These are phyloP conservation scores for Antitype chi DNA, from an alignment of 2,888 invertebrate species.

Conservation along the genomic window DNA sequence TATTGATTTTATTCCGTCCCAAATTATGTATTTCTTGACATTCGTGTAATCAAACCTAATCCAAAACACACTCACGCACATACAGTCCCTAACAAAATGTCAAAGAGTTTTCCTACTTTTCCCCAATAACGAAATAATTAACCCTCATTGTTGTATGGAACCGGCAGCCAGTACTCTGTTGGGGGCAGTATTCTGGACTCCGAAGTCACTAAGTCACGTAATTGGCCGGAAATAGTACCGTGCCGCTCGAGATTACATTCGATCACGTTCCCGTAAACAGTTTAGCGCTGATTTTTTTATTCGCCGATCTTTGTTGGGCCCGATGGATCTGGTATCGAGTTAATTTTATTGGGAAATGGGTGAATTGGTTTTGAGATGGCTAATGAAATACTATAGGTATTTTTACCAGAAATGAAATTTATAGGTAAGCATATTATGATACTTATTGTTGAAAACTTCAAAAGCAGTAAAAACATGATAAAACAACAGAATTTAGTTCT, in stretches of 20 bases:
- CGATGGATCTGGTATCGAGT: conserved; percentile 63
- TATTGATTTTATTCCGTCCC: neutral
- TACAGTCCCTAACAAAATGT: conserved; percentile 32
- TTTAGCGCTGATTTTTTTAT: conserved; percentile 82
- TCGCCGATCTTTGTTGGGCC: conserved; percentile 71
- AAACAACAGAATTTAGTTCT: conserved; percentile 35
- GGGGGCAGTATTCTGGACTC: conserved; percentile 72
- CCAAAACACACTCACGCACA: neutral
- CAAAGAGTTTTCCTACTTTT: conserved; percentile 59
- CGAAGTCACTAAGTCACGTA: conserved; percentile 81
- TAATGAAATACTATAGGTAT: neutral
- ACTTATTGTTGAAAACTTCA: neutral
- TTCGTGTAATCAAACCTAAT: neutral
- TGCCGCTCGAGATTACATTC: conserved; percentile 81
- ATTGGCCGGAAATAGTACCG: conserved; percentile 84
- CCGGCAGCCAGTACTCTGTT: conserved; percentile 61
- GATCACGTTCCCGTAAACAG: conserved; percentile 84
- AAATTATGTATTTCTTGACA: neutral
- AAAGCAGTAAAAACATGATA: conserved; percentile 4
- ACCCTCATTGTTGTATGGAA: conserved; percentile 66
- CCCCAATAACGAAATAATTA: conserved; percentile 73
- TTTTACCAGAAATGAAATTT: neutral
- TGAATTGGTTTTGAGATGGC: conserved; percentile 32
- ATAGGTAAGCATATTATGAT: neutral
- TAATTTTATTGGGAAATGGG: conserved; percentile 61